Base-by-base conservation (phyloP, 2,113 vertebrate genomes). In the Sebastes schlegelii region DNA sequence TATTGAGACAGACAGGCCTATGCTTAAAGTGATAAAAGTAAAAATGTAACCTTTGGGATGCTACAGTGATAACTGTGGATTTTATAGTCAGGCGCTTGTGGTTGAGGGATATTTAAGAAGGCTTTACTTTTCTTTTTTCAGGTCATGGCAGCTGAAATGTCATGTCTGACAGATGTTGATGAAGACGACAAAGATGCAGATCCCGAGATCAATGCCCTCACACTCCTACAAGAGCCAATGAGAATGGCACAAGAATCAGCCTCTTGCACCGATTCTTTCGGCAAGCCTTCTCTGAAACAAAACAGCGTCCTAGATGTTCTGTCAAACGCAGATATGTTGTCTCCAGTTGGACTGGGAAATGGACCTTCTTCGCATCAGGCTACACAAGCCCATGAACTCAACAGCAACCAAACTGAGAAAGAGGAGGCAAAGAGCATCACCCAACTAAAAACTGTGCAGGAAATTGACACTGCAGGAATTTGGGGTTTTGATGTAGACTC, bases 361-460 rank as follows among this genome's bases (percentile, higher is more conserved):
- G 97, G 97, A 95, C 96, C 97, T 92, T 96, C 96, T 95, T 96
- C 95, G 81, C 96, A 96, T 91, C 95, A 96, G 95, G 94, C 95
- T 89, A 94, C 96, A 93, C 88, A 95, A 91, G 96, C 95, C 89
- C 96, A 96, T 82, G 95, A 94, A 92, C 95, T 95, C 65, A 95
- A 95, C 91, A 95, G 95, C 93, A 95, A 95, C 84, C 95, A 91
- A 86, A 93, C 94, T 87, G 89, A 96, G 57, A 96, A 95, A 87
- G 95, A 96, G 88, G 97, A 97, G 60, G 96, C 96, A 96, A 98
- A 97, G 96, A 97, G 97, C 94, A 95, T 97, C 93, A 96, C 95
- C 73, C 96, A 96, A 90, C 95, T 96, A 90, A 96, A 98, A 93
- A 96, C 95, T 45, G 96, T 97, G 82, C 96, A 97, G 83, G 96